Conservation (phyloP, 2,888 invertebrate species). For the Anthrax anthrax region DNA sequence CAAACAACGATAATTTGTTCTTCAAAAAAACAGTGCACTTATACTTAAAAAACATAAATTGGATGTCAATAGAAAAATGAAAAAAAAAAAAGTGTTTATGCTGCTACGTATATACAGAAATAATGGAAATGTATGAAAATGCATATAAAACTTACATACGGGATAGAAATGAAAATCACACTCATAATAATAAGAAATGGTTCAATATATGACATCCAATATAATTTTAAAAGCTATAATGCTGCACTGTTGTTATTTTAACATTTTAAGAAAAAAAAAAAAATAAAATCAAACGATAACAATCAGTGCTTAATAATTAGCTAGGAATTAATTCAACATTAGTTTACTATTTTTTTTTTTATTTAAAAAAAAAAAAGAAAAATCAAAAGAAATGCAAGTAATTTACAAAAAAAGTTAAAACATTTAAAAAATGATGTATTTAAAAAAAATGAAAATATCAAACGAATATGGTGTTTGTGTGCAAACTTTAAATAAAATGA, state of each 20-base stretch:
- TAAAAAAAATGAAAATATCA: conserved; percentile 12
- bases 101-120: too few species aligned
- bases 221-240: conserved; percentile 9
- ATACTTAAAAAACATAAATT: conserved; percentile 3
- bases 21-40: conserved; percentile 10
- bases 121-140: too few species aligned
- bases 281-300: too few species aligned
- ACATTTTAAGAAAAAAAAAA: conserved; percentile 8
- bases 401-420: conserved; percentile 1
- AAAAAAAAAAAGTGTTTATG: not conserved
- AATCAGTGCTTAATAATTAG: conserved; percentile 18
- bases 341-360: not conserved
- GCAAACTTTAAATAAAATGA: conserved; percentile 7
- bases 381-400: not conserved
- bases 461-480: conserved; percentile 14
- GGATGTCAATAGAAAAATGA: conserved; percentile 9
- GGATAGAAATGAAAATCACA: too few species aligned
- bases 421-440: conserved; percentile 2
- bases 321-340: conserved; percentile 12
- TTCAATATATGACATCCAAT: conserved; percentile 11
- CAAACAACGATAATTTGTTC: conserved; percentile 14
- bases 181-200: too few species aligned
- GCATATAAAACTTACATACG: too few species aligned
- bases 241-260: conserved; percentile 11
- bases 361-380: conserved; percentile 1